phyloP scores from a whole-genome alignment of 2,888 invertebrate genomes.

The Cantharis rufa region DNA sequence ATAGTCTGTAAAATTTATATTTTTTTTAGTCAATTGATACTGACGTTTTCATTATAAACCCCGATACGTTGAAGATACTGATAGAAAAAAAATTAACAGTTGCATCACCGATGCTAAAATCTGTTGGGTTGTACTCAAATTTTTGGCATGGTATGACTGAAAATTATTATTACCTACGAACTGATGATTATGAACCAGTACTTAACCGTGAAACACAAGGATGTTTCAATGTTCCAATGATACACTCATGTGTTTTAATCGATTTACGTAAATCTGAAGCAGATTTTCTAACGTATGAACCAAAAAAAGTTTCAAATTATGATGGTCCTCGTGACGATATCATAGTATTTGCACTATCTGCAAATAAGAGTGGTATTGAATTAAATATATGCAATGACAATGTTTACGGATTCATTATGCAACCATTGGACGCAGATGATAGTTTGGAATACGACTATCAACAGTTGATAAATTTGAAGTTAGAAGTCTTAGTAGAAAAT shows the following conservation, averaged over 20 bases:
- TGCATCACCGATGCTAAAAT: constrained; percentile 83
- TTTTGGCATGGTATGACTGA: constrained; percentile 95
- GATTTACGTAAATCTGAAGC: constrained; percentile 65
- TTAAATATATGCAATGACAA: constrained; percentile 81
- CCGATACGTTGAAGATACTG: constrained; percentile 65
- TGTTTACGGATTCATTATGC: constrained; percentile 79
- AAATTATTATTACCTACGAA: constrained; percentile 81
- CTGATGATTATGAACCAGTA: constrained; percentile 83
- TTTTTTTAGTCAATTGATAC: constrained; percentile 77
- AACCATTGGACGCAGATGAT: constrained; percentile 76
- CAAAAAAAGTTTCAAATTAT: constrained; percentile 64
- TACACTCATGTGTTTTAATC: constrained; percentile 85
- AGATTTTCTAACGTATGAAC: constrained; percentile 74
- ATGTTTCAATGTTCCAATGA: constrained; percentile 86
- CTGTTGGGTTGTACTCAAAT: constrained; percentile 89
- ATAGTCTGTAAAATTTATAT: neutral
- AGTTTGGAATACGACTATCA: constrained; percentile 64
- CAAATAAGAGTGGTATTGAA: constrained; percentile 67
- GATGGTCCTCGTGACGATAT: constrained; percentile 83
- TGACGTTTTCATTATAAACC: constrained; percentile 79
- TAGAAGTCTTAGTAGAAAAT: constrained; percentile 71
- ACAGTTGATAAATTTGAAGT: constrained; percentile 75
- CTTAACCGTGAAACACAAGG: constrained; percentile 69
- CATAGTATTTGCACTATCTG: constrained; percentile 86
- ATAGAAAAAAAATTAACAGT: constrained; percentile 67